Evolutionary conservation across 2,888 invertebrate genomes (phyloP).

Genomic region (Merodon equestris): DNA sequence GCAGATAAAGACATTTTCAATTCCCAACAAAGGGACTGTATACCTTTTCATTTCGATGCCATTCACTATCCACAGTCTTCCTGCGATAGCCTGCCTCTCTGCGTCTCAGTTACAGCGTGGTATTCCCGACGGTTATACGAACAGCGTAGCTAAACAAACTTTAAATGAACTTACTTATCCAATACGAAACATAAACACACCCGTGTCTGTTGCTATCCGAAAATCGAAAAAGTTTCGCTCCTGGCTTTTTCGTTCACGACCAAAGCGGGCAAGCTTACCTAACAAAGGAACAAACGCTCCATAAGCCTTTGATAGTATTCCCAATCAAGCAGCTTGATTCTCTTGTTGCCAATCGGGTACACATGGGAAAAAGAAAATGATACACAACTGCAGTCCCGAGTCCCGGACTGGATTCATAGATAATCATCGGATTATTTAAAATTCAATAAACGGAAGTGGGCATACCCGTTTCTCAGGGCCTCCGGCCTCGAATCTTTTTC

Average conservation of each 20-base stretch:
- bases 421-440: constrained; percentile 34
- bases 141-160: constrained; percentile 32
- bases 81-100: too few species aligned
- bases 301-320: constrained; percentile 32
- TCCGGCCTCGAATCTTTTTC: too few species aligned
- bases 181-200: constrained; percentile 41
- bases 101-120: background rate
- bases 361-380: background rate
- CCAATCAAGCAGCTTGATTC: constrained; percentile 18
- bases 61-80: too few species aligned
- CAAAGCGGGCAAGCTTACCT: background rate
- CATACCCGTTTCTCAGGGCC: too few species aligned
- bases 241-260: background rate
- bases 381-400: background rate
- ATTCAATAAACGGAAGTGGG: constrained; percentile 31
- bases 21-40: constrained; percentile 15
- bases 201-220: constrained; percentile 12
- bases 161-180: constrained; percentile 42
- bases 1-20: constrained; percentile 15
- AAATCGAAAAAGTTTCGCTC: constrained; percentile 16
- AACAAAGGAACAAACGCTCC: constrained; percentile 15
- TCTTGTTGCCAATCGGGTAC: background rate
- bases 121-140: constrained; percentile 9
- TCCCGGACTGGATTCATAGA: constrained; percentile 3
- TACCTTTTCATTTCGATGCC: constrained; percentile 15